Evolutionary conservation across 2,888 invertebrate genomes (phyloP).

Genomic region (Synanthedon tipuliformis): DNA sequence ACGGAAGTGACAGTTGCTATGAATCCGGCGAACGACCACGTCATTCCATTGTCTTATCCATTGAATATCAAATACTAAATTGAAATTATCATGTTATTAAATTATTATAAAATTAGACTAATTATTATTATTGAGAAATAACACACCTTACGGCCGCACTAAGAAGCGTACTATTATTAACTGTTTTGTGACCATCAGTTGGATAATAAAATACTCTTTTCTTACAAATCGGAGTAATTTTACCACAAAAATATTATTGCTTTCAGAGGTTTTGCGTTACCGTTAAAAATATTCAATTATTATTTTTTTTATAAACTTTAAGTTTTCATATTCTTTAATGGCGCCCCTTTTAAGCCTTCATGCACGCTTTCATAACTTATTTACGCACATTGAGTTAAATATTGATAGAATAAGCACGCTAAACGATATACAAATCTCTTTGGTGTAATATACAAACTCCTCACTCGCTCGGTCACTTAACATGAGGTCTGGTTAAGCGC

Average conservation of each 20-base stretch:
- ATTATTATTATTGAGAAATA: slow-evolving; percentile 17
- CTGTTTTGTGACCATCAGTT: slow-evolving; percentile 48
- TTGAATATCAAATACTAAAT: too few relatives aligned
- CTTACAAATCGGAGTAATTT: slow-evolving; percentile 40
- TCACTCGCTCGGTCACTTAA: too few relatives aligned
- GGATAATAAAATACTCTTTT: slow-evolving; percentile 58
- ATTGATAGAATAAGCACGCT: too few relatives aligned
- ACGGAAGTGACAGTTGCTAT: too few relatives aligned
- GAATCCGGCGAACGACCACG: too few relatives aligned
- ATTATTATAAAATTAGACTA: neutral
- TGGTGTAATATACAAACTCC: too few relatives aligned
- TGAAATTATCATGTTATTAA: too few relatives aligned
- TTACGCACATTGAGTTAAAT: too few relatives aligned
- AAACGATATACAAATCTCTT: too few relatives aligned
- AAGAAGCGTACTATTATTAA: slow-evolving; percentile 42
- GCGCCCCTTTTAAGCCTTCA: slow-evolving; percentile 54
- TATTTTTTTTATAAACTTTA: slow-evolving; percentile 20
- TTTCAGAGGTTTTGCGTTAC: slow-evolving; percentile 55
- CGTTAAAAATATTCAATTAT: slow-evolving; percentile 40
- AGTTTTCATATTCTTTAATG: slow-evolving; percentile 19
- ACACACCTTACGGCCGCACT: slow-evolving; percentile 43
- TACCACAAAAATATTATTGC: slow-evolving; percentile 67
- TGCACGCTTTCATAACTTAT: slow-evolving; percentile 52
- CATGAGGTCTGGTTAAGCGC: too few relatives aligned
- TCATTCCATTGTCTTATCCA: too few relatives aligned